Conservation (phyloP, 1,140 invertebrate genomes). For the Heliconius nattereri region DNA sequence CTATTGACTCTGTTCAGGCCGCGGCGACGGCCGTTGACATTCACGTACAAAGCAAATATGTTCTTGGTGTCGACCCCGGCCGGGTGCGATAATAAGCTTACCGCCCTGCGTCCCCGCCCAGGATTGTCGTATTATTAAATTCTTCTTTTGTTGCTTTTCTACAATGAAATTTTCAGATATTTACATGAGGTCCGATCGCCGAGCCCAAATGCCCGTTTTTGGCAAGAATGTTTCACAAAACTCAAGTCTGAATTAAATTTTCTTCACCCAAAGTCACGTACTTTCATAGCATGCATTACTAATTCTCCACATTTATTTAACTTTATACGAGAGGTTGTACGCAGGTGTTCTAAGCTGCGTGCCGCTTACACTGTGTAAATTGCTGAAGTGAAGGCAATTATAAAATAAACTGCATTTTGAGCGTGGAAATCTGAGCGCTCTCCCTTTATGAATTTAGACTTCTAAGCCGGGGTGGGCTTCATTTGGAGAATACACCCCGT, state of each 20-base stretch:
- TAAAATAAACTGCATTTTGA: constrained; percentile 67
- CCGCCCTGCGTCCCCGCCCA: constrained; percentile 54
- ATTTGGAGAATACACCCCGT: constrained; percentile 71
- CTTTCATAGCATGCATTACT: constrained; percentile 24
- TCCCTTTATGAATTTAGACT: constrained; percentile 59
- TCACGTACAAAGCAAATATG: constrained; percentile 72
- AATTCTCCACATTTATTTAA: constrained; percentile 42
- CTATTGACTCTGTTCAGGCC: constrained; percentile 67
- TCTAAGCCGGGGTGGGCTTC: constrained; percentile 59
- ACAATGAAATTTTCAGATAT: constrained; percentile 60
- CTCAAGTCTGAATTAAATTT: neutral
- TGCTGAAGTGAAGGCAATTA: constrained; percentile 53
- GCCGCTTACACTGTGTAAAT: constrained; percentile 42
- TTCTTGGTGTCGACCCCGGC: constrained; percentile 53
- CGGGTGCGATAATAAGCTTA: constrained; percentile 76
- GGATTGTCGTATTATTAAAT: constrained; percentile 66
- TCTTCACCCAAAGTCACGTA: neutral
- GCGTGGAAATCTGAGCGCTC: constrained; percentile 57
- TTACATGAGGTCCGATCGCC: constrained; percentile 54
- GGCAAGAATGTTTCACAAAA: neutral
- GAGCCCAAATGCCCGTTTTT: constrained; percentile 37
- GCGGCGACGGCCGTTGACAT: constrained; percentile 62
- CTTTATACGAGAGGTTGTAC: constrained; percentile 43
- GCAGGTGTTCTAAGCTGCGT: constrained; percentile 58
- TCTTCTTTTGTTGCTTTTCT: constrained; percentile 64